phyloP scores from a whole-genome alignment of 1,140 invertebrate species.

The Anagrus nilaparvatae region DNA sequence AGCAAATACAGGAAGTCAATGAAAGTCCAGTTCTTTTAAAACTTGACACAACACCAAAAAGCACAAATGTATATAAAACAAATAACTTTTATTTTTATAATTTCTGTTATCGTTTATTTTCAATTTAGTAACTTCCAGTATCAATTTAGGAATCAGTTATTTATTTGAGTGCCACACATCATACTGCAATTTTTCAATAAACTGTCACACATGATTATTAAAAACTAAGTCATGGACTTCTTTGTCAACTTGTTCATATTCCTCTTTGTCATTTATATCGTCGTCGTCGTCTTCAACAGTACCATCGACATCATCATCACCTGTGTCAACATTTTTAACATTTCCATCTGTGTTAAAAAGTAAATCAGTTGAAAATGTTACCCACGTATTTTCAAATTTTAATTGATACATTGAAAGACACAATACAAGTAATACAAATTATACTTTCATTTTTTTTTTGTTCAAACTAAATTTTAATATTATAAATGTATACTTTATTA shows the following conservation, averaged over 20 bases:
- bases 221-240: slow-evolving; percentile 32
- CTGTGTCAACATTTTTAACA: slow-evolving; percentile 18
- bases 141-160: slow-evolving; percentile 92
- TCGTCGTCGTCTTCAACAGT: too few relatives aligned
- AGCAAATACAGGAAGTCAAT: slow-evolving; percentile 92
- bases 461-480: too few relatives aligned
- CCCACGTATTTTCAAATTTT: slow-evolving; percentile 25
- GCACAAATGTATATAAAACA: slow-evolving; percentile 61
- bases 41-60: slow-evolving; percentile 79
- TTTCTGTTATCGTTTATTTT: not conserved
- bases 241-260: slow-evolving; percentile 10
- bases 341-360: slow-evolving; percentile 42
- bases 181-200: slow-evolving; percentile 9
- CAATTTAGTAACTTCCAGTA: slow-evolving; percentile 70
- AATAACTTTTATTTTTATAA: not conserved
- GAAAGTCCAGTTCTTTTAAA: slow-evolving; percentile 92
- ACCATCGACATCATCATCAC: too few relatives aligned
- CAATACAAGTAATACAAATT: slow-evolving; percentile 22
- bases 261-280: too few relatives aligned
- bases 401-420: slow-evolving; percentile 24
- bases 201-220: slow-evolving; percentile 30
- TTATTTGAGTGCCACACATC: too few relatives aligned
- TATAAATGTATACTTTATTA: not conserved
- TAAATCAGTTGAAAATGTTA: slow-evolving; percentile 47
- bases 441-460: not conserved